Conservation (phyloP, 2,888 invertebrate species). For the Monopis laevigella region DNA sequence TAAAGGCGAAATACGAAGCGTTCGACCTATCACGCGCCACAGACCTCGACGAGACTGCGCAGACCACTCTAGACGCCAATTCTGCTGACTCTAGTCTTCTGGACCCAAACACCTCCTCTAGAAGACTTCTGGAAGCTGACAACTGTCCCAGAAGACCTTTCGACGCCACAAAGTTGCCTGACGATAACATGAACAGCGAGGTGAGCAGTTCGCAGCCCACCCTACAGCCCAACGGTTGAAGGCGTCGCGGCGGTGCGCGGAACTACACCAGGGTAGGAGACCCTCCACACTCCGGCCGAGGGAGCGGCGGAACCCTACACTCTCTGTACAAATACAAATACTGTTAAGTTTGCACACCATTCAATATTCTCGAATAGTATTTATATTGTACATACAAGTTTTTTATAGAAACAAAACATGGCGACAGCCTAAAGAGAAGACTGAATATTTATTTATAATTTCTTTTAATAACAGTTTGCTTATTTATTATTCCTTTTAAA, state of each 20-base stretch:
- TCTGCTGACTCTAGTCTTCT: slow-evolving; percentile 25
- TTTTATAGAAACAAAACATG: too few species aligned
- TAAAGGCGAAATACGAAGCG: slow-evolving; percentile 33
- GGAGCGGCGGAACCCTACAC: background rate
- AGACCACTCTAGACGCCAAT: slow-evolving; percentile 35
- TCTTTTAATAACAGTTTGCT: too few species aligned
- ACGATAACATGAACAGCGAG: slow-evolving; percentile 60
- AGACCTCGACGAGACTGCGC: slow-evolving; percentile 38
- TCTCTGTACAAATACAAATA: background rate
- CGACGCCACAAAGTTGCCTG: slow-evolving; percentile 45
- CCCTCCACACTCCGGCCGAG: background rate
- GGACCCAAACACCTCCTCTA: slow-evolving; percentile 40
- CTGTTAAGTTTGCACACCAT: background rate
- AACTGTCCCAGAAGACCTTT: slow-evolving; percentile 15
- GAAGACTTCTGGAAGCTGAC: slow-evolving; percentile 20
- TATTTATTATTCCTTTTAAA: too few species aligned
- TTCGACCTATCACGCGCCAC: slow-evolving; percentile 42
- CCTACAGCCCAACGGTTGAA: slow-evolving; percentile 59
- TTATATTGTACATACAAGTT: too few species aligned
- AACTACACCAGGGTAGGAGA: slow-evolving; percentile 50
- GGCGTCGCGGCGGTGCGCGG: slow-evolving; percentile 25
- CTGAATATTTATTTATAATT: slow-evolving; percentile 1
- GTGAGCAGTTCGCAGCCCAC: slow-evolving; percentile 51
- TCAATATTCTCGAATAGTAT: slow-evolving; percentile 1
- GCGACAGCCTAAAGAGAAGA: too few species aligned